Percentiles rank a stretch among this genome's conserved stretches.
These are phyloP conservation scores for Campoletis raptor DNA, from an alignment of 2,888 invertebrate species.

Conservation along the genomic window DNA sequence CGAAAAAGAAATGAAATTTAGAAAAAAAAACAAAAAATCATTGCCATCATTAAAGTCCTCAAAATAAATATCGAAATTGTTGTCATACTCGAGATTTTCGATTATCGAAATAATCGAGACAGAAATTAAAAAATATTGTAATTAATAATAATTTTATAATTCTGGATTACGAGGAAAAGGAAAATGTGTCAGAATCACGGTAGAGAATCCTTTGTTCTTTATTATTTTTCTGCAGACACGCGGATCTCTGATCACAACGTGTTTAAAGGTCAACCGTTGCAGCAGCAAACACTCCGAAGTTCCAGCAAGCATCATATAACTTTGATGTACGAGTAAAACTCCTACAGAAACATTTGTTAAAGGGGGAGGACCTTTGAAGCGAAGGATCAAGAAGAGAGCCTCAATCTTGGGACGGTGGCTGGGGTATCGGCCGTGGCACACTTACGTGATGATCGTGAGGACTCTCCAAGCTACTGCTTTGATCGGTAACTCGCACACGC, in stretches of 20 bases:
- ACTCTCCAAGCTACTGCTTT: constrained; percentile 59
- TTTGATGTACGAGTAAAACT: constrained; percentile 54
- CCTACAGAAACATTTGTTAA: constrained; percentile 32
- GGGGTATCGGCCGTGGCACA: constrained; percentile 78
- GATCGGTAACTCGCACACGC: constrained; percentile 63
- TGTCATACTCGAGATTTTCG: background rate
- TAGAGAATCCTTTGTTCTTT: background rate
- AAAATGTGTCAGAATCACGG: background rate
- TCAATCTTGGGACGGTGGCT: constrained; percentile 61
- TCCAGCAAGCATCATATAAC: constrained; percentile 49
- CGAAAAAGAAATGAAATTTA: background rate
- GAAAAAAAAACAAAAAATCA: background rate
- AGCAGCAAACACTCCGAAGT: constrained; percentile 35
- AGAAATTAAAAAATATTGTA: background rate
- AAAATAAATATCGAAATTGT: background rate
- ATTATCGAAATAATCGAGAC: background rate
- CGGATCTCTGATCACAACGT: constrained; percentile 44
- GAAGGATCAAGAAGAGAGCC: constrained; percentile 63
- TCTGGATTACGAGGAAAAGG: background rate
- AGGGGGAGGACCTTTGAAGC: constrained; percentile 56
- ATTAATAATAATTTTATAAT: background rate
- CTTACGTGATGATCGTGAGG: constrained; percentile 76
- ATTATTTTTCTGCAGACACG: constrained; percentile 2
- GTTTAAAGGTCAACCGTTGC: constrained; percentile 63
- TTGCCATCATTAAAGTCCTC: background rate